Conservation (phyloP, 2,113 vertebrate genomes). For the Chroicocephalus ridibundus region DNA sequence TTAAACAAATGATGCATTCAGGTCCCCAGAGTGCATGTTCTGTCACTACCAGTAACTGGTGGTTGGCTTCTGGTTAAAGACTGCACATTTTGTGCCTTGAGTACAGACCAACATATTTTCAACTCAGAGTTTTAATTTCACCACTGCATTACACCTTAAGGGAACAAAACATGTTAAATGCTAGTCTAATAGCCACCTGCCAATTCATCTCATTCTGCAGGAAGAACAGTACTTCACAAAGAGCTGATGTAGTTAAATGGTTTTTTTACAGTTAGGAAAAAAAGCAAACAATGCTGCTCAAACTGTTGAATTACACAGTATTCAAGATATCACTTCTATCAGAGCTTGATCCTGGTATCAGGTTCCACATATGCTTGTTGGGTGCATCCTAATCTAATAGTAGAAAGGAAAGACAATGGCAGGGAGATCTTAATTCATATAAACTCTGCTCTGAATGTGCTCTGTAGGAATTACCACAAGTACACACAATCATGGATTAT, state of each 20-base stretch:
- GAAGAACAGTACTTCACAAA: not conserved
- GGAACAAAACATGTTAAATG: not conserved
- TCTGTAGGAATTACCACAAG: not conserved
- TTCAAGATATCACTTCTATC: not conserved
- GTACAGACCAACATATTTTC: not conserved
- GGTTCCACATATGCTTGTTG: not conserved
- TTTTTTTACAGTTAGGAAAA: not conserved
- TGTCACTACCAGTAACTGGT: not conserved
- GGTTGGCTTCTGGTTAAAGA: not conserved
- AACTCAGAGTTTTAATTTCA: not conserved
- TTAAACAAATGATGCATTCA: not conserved
- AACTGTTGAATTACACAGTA: not conserved
- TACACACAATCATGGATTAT: not conserved
- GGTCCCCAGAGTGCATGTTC: not conserved
- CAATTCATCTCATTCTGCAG: not conserved
- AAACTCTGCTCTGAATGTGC: not conserved
- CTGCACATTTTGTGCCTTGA: not conserved
- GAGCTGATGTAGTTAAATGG: not conserved
- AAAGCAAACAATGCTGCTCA: not conserved
- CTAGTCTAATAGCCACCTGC: not conserved
- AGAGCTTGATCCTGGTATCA: not conserved
- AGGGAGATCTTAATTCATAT: not conserved
- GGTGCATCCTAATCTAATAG: not conserved
- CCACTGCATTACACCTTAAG: not conserved
- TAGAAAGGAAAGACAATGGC: not conserved